Evolutionary conservation across 2,888 invertebrate species (phyloP).

Genomic region (Lamproptera curius): DNA sequence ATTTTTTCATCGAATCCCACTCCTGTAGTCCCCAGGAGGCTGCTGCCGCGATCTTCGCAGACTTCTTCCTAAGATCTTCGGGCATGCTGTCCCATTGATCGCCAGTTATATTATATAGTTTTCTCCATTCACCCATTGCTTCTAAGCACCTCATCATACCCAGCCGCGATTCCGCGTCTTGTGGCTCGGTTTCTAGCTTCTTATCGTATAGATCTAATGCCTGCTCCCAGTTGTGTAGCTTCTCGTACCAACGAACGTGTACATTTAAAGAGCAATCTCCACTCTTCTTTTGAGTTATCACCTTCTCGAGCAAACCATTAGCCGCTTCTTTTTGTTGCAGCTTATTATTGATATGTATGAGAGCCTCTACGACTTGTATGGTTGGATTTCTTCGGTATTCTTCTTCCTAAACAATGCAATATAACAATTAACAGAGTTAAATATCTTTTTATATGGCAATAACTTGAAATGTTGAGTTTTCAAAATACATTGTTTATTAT

Average conservation of each 20-base stretch:
- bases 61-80: constrained; percentile 73
- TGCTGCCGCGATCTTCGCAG: constrained; percentile 94
- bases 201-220: constrained; percentile 92
- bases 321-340: constrained; percentile 98
- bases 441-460: not conserved
- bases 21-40: constrained; percentile 97
- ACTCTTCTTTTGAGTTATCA: constrained; percentile 86
- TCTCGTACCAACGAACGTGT: constrained; percentile 97
- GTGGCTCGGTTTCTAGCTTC: constrained; percentile 81
- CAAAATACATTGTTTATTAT: no score
- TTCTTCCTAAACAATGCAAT: constrained; percentile 82
- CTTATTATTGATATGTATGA: constrained; percentile 98
- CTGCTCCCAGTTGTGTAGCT: constrained; percentile 98
- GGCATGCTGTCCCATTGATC: constrained; percentile 79
- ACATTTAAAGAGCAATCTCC: constrained; percentile 74
- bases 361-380: constrained; percentile 91
- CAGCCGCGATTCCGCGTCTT: constrained; percentile 88
- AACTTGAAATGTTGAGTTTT: no score
- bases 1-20: constrained; percentile 96
- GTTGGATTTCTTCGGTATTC: constrained; percentile 85
- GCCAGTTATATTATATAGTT: constrained; percentile 86
- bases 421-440: not conserved
- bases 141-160: constrained; percentile 98
- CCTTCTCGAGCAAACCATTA: constrained; percentile 92
- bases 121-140: constrained; percentile 98